These are phyloP conservation scores for Nycticryphes semicollaris DNA, from an alignment of 2,113 vertebrate genomes.

Conservation along the genomic window DNA sequence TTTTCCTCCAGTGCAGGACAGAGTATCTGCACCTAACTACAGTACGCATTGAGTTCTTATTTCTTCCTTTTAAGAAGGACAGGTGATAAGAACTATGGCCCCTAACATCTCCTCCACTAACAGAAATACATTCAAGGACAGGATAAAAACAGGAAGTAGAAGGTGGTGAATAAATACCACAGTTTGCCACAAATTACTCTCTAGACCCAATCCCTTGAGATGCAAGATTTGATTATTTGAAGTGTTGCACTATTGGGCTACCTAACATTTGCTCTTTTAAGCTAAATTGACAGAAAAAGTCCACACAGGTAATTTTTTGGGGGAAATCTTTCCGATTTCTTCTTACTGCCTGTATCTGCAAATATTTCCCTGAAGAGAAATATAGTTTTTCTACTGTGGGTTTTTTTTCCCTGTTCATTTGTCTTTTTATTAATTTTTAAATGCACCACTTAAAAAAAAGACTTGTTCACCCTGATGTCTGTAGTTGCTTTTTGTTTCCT, in stretches of 20 bases:
- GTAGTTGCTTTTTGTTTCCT: neutral
- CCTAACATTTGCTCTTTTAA: neutral
- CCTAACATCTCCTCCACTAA: neutral
- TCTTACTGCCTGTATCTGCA: neutral
- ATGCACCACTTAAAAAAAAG: neutral
- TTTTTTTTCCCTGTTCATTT: neutral
- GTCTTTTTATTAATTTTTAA: neutral
- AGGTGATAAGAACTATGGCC: neutral
- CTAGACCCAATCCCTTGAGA: neutral
- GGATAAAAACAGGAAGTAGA: neutral
- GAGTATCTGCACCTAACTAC: neutral
- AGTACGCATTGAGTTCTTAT: neutral
- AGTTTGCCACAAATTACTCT: neutral
- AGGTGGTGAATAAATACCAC: neutral
- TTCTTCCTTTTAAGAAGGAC: neutral
- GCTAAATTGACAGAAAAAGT: neutral
- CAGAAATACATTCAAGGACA: neutral
- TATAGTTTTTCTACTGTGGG: neutral
- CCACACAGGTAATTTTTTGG: neutral
- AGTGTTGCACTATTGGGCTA: neutral
- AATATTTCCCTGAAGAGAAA: neutral
- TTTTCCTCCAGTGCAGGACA: neutral
- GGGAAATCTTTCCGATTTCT: neutral
- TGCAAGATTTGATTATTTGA: neutral
- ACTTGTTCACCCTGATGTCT: neutral